Evolutionary conservation across 2,797 vertebrate genomes (phyloP), one percentile per base, ranked within the genome.

Genomic region (Oreortyx pictus): DNA sequence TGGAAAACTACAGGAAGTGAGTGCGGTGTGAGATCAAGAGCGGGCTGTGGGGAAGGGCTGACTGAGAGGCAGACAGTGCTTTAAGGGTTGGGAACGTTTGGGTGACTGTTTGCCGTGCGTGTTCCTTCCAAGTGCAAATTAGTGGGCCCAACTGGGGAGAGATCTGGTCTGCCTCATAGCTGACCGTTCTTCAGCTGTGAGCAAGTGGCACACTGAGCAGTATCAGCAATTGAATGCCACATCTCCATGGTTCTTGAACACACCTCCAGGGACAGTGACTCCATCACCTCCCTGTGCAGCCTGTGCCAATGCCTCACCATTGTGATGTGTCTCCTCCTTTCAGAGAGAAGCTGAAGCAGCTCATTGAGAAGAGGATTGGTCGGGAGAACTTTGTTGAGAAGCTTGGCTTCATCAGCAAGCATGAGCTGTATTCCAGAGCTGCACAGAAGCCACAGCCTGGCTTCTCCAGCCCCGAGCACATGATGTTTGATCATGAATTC

Each of bases 401-500:
- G 95, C 98, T 99, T 57, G 98, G 98, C 92, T 99, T 99, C 96
- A 98, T 99, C 97, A 99, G 98, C 93, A 99, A 99, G 90, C 99
- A 99, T 8, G 99, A 99, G 94, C 97, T 99, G 74, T 99, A 99
- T 96, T 99, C 99, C 2, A 98, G 99, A 82, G 99, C 99, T 1
- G 99, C 98, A 49, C 99, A 99, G 97, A 99, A 99, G 97, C 99
- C 99, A 0, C 99, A 99, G 96, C 99, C 99, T 0, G 97, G 98
- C 88, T 99, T 99, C 92, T 98, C 98, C 14, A 98, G 98, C 90
- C 99, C 99, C 10, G 99, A 99, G 71, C 98, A 99, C 96, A 99
- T 99, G 99, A 98, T 99, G 96, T 99, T 99, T 52, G 99, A 99
- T 97, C 99, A 99, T 22, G 99, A 99, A 94, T 99, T 99, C 97